These are phyloP conservation scores for Aplodontia rufa DNA, from an alignment of 2,113 vertebrate genomes.

Conservation along the genomic window DNA sequence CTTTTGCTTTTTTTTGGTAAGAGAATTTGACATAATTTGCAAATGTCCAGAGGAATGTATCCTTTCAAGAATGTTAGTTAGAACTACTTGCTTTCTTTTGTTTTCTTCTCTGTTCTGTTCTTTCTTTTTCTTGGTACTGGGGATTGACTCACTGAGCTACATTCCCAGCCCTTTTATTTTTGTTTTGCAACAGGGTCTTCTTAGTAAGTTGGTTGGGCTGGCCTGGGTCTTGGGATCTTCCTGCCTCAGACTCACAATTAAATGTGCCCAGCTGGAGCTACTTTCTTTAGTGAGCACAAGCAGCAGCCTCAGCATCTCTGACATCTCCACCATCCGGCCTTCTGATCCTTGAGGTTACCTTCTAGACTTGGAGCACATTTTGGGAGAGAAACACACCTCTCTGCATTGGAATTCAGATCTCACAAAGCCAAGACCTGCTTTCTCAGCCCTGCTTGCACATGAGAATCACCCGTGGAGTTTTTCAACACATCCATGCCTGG, in stretches of 20 bases:
- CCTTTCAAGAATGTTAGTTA: background rate
- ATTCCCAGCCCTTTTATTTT: background rate
- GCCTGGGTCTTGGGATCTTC: background rate
- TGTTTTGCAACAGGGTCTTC: background rate
- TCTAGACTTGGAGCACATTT: background rate
- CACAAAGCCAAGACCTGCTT: background rate
- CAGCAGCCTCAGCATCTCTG: background rate
- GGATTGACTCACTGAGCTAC: background rate
- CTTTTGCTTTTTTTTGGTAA: too few species aligned
- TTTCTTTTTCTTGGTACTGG: background rate
- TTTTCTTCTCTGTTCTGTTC: too few species aligned
- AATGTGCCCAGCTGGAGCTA: background rate
- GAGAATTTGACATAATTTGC: background rate
- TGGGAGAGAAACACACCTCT: background rate
- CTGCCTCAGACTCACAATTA: background rate
- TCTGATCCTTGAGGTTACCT: background rate
- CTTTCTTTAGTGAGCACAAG: background rate
- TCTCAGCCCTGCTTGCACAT: background rate
- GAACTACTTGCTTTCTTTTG: background rate
- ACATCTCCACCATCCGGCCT: conserved; percentile 1
- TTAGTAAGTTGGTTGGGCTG: background rate
- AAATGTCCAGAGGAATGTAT: background rate
- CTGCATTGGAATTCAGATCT: background rate
- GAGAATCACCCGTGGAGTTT: conserved; percentile 11
- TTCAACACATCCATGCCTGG: background rate